These are phyloP conservation scores for Crotalus horridus DNA, from an alignment of 2,113 vertebrate genomes.

Conservation along the genomic window DNA sequence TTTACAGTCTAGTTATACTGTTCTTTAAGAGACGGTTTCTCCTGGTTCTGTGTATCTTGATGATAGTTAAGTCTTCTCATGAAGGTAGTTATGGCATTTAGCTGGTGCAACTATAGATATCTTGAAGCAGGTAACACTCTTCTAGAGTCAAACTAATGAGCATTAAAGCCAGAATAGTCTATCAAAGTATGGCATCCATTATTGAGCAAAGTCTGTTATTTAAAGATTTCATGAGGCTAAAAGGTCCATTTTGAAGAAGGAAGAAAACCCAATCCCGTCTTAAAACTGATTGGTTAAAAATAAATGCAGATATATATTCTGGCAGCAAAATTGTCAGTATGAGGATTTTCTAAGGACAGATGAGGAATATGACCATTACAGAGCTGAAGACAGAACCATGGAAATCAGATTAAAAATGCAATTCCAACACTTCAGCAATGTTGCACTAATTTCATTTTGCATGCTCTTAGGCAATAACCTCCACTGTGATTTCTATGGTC, in stretches of 20 bases:
- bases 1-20: not conserved
- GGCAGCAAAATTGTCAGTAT: not conserved
- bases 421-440: not conserved
- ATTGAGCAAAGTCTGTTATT: not conserved
- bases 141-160: not conserved
- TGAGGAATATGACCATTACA: not conserved
- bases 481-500: not conserved
- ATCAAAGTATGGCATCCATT: not conserved
- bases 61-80: not conserved
- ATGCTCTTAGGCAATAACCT: not conserved
- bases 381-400: not conserved
- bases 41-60: not conserved
- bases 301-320: not conserved
- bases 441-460: not conserved
- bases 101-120: not conserved
- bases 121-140: not conserved
- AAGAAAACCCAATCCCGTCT: not conserved
- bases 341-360: not conserved
- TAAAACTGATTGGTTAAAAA: not conserved
- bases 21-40: not conserved
- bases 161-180: not conserved
- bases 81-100: not conserved
- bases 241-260: not conserved
- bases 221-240: not conserved
- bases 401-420: not conserved